Evolutionary conservation across 1,140 invertebrate genomes (phyloP).

Genomic region (Charaxes varanes): DNA sequence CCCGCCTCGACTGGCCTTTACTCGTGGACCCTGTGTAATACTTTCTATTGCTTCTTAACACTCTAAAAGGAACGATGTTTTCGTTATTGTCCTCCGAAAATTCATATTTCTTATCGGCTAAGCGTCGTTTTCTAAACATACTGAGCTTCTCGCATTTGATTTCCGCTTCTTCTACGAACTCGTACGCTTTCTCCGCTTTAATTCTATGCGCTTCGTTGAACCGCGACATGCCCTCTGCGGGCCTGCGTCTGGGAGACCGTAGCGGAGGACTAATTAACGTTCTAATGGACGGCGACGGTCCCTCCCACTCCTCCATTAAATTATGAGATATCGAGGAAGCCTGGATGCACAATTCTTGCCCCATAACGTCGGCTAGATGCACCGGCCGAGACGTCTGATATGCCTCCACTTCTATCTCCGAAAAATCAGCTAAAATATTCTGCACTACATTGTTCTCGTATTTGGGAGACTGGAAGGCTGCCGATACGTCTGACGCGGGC

Average conservation of each 20-base stretch:
- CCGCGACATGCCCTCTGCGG: constrained; percentile 68
- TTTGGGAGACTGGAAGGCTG: constrained; percentile 57
- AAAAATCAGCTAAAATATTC: constrained; percentile 70
- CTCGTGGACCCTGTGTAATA: constrained; percentile 65
- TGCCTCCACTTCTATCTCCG: constrained; percentile 66
- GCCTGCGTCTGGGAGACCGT: constrained; percentile 59
- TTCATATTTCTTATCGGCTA: constrained; percentile 94
- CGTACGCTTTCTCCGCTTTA: constrained; percentile 85
- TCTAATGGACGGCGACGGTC: constrained; percentile 64
- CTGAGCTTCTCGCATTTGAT: constrained; percentile 87
- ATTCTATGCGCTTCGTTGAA: constrained; percentile 75
- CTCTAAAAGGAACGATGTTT: constrained; percentile 86
- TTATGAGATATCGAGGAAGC: constrained; percentile 68
- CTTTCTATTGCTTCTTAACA: constrained; percentile 70
- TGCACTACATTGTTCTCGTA: constrained; percentile 66
- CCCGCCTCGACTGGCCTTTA: constrained; percentile 37
- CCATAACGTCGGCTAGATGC: constrained; percentile 63
- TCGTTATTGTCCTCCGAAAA: constrained; percentile 90
- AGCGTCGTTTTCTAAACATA: constrained; percentile 84
- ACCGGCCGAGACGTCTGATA: constrained; percentile 59
- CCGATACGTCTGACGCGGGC: constrained; percentile 51
- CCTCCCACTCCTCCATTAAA: constrained; percentile 70
- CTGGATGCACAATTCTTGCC: constrained; percentile 69
- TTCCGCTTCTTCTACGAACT: constrained; percentile 88
- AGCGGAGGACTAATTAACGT: constrained; percentile 68